Percentiles rank a stretch among this genome's conserved stretches.
Conservation (phyloP, 2,888 invertebrate genomes). For the Hybos culiciformis region DNA sequence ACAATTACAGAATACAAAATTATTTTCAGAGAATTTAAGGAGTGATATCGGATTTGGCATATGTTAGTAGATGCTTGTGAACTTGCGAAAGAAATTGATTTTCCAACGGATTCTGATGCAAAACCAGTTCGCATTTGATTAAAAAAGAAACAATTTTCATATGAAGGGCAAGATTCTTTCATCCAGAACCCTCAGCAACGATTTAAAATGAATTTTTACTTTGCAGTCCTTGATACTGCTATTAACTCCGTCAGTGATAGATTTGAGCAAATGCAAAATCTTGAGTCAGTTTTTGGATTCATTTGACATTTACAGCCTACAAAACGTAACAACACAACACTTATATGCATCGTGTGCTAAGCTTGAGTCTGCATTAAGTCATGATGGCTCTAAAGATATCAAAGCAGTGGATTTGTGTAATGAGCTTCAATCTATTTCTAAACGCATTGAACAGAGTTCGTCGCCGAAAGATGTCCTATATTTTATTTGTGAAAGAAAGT, state of each 20-base stretch:
- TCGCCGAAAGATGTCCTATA: background rate
- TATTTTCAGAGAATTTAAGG: background rate
- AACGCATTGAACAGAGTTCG: background rate
- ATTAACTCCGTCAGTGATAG: slow-evolving; percentile 5
- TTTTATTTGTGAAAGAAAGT: background rate
- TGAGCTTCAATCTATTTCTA: background rate
- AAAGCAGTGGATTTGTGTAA: background rate
- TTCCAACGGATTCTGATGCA: background rate
- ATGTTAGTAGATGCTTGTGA: background rate
- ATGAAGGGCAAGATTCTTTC: background rate
- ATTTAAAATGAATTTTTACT: slow-evolving; percentile 6
- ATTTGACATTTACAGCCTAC: slow-evolving; percentile 1
- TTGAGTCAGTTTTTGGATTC: slow-evolving; percentile 3
- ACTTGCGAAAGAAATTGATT: background rate
- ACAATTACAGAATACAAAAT: background rate
- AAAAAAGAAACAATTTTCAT: background rate
- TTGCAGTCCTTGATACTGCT: slow-evolving; percentile 3
- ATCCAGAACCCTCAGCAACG: slow-evolving; percentile 2
- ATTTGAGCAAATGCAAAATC: slow-evolving; percentile 4
- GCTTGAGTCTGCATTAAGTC: background rate
- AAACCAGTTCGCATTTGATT: background rate
- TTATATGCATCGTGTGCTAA: background rate
- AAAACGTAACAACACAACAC: background rate
- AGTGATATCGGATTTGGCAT: background rate
- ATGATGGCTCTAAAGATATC: background rate